A percentile compares a stretch with the other conserved stretches of the same genome.
Conservation (phyloP, 2,888 invertebrate species). For the Drosophila lutescens region DNA sequence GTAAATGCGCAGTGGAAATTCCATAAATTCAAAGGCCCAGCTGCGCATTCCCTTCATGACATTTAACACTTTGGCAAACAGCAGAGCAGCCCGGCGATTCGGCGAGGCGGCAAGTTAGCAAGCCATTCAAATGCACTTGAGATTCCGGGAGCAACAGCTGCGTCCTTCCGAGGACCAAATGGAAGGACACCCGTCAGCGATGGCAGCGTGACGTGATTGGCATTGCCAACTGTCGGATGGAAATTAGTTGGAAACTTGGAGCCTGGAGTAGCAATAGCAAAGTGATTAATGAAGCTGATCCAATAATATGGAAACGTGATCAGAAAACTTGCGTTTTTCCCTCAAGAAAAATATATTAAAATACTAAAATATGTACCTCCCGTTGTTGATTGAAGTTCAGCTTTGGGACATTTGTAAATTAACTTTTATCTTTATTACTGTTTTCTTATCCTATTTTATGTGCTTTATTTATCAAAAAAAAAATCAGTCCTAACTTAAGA, state of each 20-base stretch:
- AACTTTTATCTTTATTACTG: no score
- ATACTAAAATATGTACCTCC: no score
- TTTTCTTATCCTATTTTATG: no score
- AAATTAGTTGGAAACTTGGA: constrained; percentile 13
- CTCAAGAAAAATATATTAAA: neutral
- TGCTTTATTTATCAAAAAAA: no score
- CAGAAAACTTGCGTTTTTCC: no score
- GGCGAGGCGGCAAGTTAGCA: constrained; percentile 34
- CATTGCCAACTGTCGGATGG: neutral
- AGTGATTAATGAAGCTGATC: constrained; percentile 27
- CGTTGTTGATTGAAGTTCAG: no score
- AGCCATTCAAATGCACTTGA: constrained; percentile 79
- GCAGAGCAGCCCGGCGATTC: constrained; percentile 28
- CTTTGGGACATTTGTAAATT: no score
- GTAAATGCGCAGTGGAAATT: constrained; percentile 70
- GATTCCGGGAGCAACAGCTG: constrained; percentile 78
- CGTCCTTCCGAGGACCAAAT: constrained; percentile 44
- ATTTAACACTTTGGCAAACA: constrained; percentile 79
- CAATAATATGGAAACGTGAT: neutral
- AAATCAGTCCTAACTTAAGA: no score
- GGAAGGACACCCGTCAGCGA: constrained; percentile 20
- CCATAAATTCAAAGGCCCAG: constrained; percentile 71
- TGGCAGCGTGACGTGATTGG: constrained; percentile 24
- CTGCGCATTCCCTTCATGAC: constrained; percentile 66
- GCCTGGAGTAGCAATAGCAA: neutral